Percentiles rank a stretch among this genome's conserved stretches.
phyloP scores from a whole-genome alignment of 1,140 invertebrate species.

The Drosophila pruinosa region DNA sequence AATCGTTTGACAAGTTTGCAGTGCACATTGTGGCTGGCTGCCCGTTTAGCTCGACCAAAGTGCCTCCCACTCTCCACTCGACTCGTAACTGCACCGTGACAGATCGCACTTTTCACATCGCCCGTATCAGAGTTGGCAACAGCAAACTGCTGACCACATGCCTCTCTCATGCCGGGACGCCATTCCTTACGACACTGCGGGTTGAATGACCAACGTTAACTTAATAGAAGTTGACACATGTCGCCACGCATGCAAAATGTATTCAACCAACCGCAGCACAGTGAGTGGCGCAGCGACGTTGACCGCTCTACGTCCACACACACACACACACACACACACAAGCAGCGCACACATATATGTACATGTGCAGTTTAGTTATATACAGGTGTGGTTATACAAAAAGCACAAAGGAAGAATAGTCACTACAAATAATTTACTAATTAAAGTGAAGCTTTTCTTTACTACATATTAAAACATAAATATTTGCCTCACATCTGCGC shows the following conservation, averaged over 20 bases:
- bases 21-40: slow-evolving; percentile 9
- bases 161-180: slow-evolving; percentile 1
- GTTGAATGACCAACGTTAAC: slow-evolving; percentile 76
- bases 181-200: slow-evolving; percentile 7
- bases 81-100: slow-evolving; percentile 4
- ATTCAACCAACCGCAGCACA: slow-evolving; percentile 68
- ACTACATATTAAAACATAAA: not conserved
- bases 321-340: not conserved
- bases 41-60: not conserved
- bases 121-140: slow-evolving; percentile 25
- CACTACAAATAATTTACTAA: not conserved
- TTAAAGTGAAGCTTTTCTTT: not conserved
- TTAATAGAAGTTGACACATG: slow-evolving; percentile 80
- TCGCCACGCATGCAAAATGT: slow-evolving; percentile 78
- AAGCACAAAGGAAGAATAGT: not conserved
- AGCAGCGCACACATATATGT: not conserved
- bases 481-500: not conserved
- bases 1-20: slow-evolving; percentile 28
- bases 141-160: slow-evolving; percentile 34
- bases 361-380: not conserved
- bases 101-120: slow-evolving; percentile 31
- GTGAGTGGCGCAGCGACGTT: not conserved
- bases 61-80: not conserved
- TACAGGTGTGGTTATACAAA: not conserved
- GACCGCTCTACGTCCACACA: slow-evolving; percentile 21